Evolutionary conservation across 2,113 vertebrate species (phyloP), one percentile per base, ranked within the genome.

Genomic region (Dendropsophus ebraccatus): DNA sequence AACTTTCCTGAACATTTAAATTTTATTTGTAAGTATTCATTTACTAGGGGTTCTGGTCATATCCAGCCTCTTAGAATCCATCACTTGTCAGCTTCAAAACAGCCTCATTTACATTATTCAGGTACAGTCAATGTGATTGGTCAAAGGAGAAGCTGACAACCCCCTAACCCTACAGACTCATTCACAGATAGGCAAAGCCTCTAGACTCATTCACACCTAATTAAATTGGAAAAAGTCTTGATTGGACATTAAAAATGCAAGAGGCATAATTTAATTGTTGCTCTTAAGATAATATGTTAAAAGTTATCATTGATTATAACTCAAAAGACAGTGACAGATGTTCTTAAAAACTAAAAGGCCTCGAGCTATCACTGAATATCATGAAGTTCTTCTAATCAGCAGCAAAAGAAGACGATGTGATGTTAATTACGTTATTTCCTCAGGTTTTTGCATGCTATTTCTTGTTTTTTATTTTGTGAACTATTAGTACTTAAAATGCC

Each of bases 281-380:
- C 23, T 60, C 58, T 28, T 5, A 25, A 13, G 7, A 60, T 60
- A 60, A 60, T 60, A 60, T 60, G 23, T 60, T 60, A 21, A 60
- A 60, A 60, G 23, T n/a, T 60, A 25, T 25, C 7, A 60, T 25
- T 60, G 58, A 60, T 60, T 60, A 60, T n/a, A 60, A 60, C 58
- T 60, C n/a, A 25, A 60, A 60, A 60, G 58, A 28, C 58, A 60
- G 58, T 58, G 56, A 58, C 56, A 58, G 56, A 58, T 58, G 58
- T 4, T 25, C 58, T 60, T 25, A 25, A 60, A 60, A 60, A 60
- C 58, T 25, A 25, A 25, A 60, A 4, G n/a, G 7, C 23, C 11
- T 60, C 8, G 8, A 60, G 58, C 23, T n/a, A 60, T 60, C 1
- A 2, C 23, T 28, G 10, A 12, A 25, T 60, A 28, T 21, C 0